Evolutionary conservation across 2,113 vertebrate genomes (phyloP).

Genomic region (Percopsis transmontana): DNA sequence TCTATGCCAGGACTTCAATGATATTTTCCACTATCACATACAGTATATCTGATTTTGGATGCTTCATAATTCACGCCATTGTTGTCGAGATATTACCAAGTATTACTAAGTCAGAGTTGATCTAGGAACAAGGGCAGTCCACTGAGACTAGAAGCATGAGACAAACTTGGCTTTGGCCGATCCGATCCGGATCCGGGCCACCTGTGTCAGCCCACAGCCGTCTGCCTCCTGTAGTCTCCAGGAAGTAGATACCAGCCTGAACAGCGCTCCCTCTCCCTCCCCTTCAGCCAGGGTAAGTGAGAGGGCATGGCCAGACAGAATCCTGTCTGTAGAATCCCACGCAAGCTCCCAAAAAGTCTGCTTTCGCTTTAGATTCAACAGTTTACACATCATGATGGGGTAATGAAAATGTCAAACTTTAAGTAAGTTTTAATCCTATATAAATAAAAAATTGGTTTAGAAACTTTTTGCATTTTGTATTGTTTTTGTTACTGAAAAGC

Average conservation of each 20-base stretch:
- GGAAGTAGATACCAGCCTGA: constrained; percentile 69
- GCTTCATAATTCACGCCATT: constrained; percentile 17
- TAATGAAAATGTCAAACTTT: no score
- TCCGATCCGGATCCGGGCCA: constrained; percentile 72
- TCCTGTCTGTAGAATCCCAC: not conserved
- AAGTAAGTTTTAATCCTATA: no score
- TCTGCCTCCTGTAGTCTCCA: constrained; percentile 72
- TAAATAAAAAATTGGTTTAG: no score
- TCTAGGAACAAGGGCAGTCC: constrained; percentile 13
- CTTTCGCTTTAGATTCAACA: no score
- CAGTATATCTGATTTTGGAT: constrained; percentile 23
- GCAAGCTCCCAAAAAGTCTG: not conserved
- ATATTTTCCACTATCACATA: constrained; percentile 20
- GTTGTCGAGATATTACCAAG: constrained; percentile 40
- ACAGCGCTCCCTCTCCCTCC: constrained; percentile 27
- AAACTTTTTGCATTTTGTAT: no score
- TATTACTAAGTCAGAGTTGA: constrained; percentile 31
- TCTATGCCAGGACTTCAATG: constrained; percentile 35
- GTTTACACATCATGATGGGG: no score
- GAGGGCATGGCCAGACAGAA: constrained; percentile 1
- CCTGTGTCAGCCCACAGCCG: constrained; percentile 66
- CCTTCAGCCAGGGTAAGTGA: constrained; percentile 5
- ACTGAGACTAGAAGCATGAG: constrained; percentile 31
- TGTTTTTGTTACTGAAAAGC: not conserved
- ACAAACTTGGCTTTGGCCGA: constrained; percentile 43